Evolutionary conservation across 2,888 invertebrate genomes (phyloP).

Genomic region (Chamaedrilus cognettii): DNA sequence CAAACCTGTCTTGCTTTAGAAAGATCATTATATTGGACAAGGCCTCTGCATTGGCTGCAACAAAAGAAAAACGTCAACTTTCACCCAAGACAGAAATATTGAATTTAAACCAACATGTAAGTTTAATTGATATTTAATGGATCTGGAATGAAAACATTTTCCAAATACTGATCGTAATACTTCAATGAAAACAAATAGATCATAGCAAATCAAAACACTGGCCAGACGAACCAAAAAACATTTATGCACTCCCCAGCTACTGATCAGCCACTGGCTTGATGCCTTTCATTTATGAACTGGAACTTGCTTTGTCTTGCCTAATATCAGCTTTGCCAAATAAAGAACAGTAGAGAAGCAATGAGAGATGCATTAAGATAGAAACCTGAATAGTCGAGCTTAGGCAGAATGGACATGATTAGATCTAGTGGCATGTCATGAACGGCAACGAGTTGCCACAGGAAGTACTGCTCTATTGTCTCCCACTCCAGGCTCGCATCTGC

Average conservation of each 20-base stretch:
- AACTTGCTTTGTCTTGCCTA: too few species aligned
- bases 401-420: slow-evolving; percentile 77
- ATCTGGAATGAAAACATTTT: neutral
- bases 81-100: too few species aligned
- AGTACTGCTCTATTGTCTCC: slow-evolving; percentile 98
- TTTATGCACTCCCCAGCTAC: too few species aligned
- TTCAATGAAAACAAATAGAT: neutral
- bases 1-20: slow-evolving; percentile 84
- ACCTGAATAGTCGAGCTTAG: slow-evolving; percentile 65
- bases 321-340: neutral
- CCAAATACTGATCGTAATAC: neutral
- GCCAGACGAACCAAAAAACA: too few species aligned
- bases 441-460: slow-evolving; percentile 93
- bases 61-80: slow-evolving; percentile 8
- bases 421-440: slow-evolving; percentile 95
- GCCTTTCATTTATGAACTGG: too few species aligned
- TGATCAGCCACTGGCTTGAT: too few species aligned
- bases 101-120: too few species aligned
- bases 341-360: neutral
- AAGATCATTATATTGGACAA: slow-evolving; percentile 85
- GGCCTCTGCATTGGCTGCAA: slow-evolving; percentile 86
- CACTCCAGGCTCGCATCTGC: slow-evolving; percentile 81
- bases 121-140: too few species aligned
- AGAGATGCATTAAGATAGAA: neutral
- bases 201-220: neutral